Percentiles rank a stretch among this genome's conserved stretches.
Conservation (phyloP, 2,888 invertebrate species). For the Alloscopus bannaensis region DNA sequence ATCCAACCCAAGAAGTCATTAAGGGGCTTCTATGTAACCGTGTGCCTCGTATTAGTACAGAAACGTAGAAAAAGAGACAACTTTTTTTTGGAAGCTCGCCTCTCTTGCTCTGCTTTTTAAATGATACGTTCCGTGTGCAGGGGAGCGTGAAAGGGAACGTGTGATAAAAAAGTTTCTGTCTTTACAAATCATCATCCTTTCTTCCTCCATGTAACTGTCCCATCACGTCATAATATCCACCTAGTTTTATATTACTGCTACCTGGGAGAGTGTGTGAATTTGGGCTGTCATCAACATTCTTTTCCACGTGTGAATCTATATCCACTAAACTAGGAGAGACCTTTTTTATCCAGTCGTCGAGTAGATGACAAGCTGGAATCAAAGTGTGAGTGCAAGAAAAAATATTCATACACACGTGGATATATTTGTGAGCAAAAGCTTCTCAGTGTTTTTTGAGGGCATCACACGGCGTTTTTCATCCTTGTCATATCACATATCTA, state of each 20-base stretch:
- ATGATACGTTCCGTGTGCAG: slow-evolving; percentile 5
- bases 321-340: too few relatives aligned
- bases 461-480: too few relatives aligned
- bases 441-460: too few relatives aligned
- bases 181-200: slow-evolving; percentile 40
- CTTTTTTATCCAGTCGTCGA: too few relatives aligned
- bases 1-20: slow-evolving; percentile 57
- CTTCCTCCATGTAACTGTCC: too few relatives aligned
- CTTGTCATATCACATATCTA: too few relatives aligned
- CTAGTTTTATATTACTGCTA: background rate
- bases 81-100: background rate
- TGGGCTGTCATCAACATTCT: background rate
- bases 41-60: background rate
- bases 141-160: slow-evolving; percentile 43
- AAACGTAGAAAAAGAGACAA: slow-evolving; percentile 10
- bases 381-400: background rate
- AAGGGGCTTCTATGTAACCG: slow-evolving; percentile 22
- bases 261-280: background rate
- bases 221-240: too few relatives aligned
- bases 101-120: background rate
- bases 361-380: too few relatives aligned
- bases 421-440: too few relatives aligned
- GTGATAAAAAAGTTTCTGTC: slow-evolving; percentile 44
- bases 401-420: background rate
- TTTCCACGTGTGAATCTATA: background rate